These are phyloP conservation scores for Chaetodon trifascialis DNA, from an alignment of 2,113 vertebrate genomes.

Conservation along the genomic window DNA sequence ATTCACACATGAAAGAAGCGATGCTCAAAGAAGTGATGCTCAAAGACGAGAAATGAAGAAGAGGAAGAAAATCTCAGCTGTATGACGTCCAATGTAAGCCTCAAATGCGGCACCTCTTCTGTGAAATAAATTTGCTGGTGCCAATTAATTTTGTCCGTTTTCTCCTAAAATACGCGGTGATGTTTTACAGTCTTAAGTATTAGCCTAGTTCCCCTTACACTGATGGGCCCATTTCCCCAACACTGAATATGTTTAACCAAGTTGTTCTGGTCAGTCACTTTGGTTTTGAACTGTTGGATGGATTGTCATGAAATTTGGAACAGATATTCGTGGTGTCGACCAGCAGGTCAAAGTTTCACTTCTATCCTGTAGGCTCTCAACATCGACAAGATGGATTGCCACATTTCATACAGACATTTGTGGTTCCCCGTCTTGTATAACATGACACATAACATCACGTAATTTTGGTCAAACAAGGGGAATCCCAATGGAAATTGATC, in stretches of 20 bases:
- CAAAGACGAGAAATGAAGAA: background rate
- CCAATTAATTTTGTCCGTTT: too few species aligned
- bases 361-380: background rate
- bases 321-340: background rate
- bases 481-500: background rate
- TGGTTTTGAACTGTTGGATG: background rate
- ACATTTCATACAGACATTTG: background rate
- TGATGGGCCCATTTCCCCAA: too few species aligned
- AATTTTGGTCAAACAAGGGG: background rate
- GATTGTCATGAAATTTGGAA: background rate
- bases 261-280: background rate
- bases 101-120: too few species aligned
- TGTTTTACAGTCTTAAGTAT: too few species aligned
- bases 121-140: too few species aligned
- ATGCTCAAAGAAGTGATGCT: slow-evolving; percentile 21
- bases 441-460: background rate
- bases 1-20: slow-evolving; percentile 36
- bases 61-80: slow-evolving; percentile 4
- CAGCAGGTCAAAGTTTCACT: background rate
- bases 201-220: too few species aligned
- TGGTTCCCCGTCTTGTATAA: background rate
- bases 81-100: too few species aligned
- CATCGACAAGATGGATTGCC: background rate
- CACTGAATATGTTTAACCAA: too few species aligned
- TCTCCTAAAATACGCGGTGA: too few species aligned